These are phyloP conservation scores for Clinocottus analis DNA, from an alignment of 2,113 vertebrate genomes.

Conservation along the genomic window DNA sequence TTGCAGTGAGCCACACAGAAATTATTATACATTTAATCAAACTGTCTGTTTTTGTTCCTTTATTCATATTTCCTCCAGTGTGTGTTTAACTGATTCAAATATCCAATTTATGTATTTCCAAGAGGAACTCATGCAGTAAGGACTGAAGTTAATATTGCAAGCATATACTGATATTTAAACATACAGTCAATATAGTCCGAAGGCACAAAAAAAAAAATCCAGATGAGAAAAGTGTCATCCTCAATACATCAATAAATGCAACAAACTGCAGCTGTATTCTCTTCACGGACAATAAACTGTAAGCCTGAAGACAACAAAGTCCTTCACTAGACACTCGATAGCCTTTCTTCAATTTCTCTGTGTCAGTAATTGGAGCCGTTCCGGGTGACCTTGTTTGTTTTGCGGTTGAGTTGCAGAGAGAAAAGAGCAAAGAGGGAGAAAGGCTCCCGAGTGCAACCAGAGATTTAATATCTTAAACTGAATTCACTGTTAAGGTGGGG, in stretches of 20 bases:
- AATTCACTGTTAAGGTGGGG: not conserved
- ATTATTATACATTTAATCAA: not conserved
- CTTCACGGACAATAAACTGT: slow-evolving; percentile 21
- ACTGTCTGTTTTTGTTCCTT: not conserved
- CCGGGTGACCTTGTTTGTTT: slow-evolving; percentile 46
- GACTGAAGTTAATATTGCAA: not conserved
- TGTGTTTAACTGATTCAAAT: not conserved
- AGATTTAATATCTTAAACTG: not conserved
- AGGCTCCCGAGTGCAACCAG: not conserved
- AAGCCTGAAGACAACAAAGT: slow-evolving; percentile 30
- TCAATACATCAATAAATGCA: slow-evolving; percentile 46
- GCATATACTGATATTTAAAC: not conserved
- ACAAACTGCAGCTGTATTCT: not conserved
- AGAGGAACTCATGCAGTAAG: not conserved
- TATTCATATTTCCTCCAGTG: not conserved
- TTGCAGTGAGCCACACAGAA: not conserved
- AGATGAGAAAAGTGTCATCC: not conserved
- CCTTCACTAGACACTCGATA: slow-evolving; percentile 12
- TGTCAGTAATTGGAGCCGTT: slow-evolving; percentile 44
- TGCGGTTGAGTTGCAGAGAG: not conserved
- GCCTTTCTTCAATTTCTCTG: slow-evolving; percentile 55
- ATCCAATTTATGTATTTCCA: not conserved
- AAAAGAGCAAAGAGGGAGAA: not conserved
- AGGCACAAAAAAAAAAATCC: not conserved
- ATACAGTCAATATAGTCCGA: not conserved